phyloP scores from a whole-genome alignment of 1,140 invertebrate genomes.

The Hyles euphorbiae region DNA sequence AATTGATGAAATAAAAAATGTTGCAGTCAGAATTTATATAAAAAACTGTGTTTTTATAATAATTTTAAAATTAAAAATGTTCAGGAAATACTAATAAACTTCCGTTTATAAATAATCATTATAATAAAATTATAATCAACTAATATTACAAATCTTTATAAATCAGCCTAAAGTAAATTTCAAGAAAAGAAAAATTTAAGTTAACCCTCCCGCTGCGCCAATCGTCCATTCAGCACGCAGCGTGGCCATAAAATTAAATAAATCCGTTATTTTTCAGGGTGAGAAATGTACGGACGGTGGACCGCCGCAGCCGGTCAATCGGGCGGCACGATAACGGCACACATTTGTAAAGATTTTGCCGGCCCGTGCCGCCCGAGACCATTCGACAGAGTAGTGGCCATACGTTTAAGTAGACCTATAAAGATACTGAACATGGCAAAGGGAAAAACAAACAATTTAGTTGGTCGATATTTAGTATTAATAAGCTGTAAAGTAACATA shows the following conservation, averaged over 20 bases:
- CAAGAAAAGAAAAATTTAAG: neutral
- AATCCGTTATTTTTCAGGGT: constrained; percentile 74
- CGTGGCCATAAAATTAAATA: constrained; percentile 71
- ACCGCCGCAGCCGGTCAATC: constrained; percentile 51
- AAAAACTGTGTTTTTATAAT: too few relatives aligned
- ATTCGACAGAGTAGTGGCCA: constrained; percentile 50
- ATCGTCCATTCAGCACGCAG: constrained; percentile 69
- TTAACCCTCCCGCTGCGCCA: constrained; percentile 31
- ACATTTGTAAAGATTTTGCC: constrained; percentile 73
- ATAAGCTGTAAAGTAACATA: too few relatives aligned
- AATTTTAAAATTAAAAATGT: too few relatives aligned
- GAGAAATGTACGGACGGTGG: constrained; percentile 52
- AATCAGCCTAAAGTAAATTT: too few relatives aligned
- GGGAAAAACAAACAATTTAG: too few relatives aligned
- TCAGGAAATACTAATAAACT: too few relatives aligned
- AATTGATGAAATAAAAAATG: too few relatives aligned
- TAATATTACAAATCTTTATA: too few relatives aligned
- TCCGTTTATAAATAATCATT: too few relatives aligned
- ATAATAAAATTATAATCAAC: too few relatives aligned
- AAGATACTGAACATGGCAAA: constrained; percentile 16
- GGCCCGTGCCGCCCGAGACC: constrained; percentile 47
- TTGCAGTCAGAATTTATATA: too few relatives aligned
- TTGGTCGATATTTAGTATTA: too few relatives aligned
- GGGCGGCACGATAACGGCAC: constrained; percentile 62
- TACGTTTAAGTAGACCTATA: constrained; percentile 45